These are phyloP conservation scores for Gopherus evgoodei DNA, from an alignment of 2,113 vertebrate species.

Conservation along the genomic window DNA sequence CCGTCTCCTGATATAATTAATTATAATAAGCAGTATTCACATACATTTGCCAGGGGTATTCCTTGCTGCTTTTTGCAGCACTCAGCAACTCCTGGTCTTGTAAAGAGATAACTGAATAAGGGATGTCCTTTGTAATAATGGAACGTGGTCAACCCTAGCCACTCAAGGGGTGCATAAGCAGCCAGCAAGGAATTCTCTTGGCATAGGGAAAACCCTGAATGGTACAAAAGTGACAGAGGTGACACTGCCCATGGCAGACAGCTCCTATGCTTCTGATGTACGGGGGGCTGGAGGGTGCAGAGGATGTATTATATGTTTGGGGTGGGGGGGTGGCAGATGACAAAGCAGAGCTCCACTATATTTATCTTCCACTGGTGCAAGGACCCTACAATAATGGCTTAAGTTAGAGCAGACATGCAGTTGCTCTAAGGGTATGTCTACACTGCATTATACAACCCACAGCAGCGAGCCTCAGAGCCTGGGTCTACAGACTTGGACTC, in stretches of 20 bases:
- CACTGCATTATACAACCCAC: not conserved
- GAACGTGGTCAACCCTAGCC: not conserved
- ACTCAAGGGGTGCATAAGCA: not conserved
- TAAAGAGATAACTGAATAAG: not conserved
- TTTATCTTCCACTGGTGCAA: not conserved
- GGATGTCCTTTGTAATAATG: not conserved
- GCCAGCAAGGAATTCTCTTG: rapidly evolving
- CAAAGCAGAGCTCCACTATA: not conserved
- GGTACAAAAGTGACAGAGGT: not conserved
- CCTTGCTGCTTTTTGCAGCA: not conserved
- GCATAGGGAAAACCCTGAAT: rapidly evolving
- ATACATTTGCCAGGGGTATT: not conserved
- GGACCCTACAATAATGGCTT: not conserved
- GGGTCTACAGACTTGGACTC: not conserved
- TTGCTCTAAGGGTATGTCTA: not conserved
- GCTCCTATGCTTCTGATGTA: not conserved
- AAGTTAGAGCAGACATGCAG: not conserved
- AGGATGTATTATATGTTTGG: not conserved
- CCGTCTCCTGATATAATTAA: not conserved
- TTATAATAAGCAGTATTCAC: not conserved
- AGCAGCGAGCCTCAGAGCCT: not conserved
- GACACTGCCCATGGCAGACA: not conserved
- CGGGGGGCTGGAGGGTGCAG: rapidly evolving
- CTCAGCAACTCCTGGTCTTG: not conserved
- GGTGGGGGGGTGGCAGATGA: not conserved